These are phyloP conservation scores for Pharmacophagus antenor DNA, from an alignment of 2,888 invertebrate species.

Conservation along the genomic window DNA sequence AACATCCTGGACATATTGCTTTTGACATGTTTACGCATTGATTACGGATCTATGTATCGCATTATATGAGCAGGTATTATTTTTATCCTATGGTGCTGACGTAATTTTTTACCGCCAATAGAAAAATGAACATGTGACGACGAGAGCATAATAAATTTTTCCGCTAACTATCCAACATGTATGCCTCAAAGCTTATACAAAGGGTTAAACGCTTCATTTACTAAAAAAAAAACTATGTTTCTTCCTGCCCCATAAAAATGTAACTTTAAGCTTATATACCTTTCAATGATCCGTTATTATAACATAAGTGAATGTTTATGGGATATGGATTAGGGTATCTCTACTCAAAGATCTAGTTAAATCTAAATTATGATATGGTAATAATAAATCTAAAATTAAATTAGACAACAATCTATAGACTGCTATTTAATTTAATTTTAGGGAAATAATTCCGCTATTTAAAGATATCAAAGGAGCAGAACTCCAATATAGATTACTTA, in stretches of 20 bases:
- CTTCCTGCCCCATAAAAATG: not conserved
- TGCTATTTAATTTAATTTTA: not conserved
- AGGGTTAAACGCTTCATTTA: slow-evolving; percentile 5
- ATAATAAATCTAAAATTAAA: no score
- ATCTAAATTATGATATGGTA: no score
- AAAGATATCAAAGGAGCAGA: not conserved
- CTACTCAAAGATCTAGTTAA: not conserved
- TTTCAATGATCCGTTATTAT: not conserved
- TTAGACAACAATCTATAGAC: no score
- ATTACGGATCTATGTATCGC: no score
- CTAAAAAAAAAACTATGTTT: not conserved
- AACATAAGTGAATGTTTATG: not conserved
- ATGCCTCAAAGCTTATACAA: slow-evolving; percentile 15
- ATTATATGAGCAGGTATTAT: not conserved
- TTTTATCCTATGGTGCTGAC: not conserved
- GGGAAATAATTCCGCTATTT: not conserved
- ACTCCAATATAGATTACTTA: not conserved
- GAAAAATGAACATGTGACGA: not conserved
- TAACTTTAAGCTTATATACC: not conserved
- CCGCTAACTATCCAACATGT: slow-evolving; percentile 4
- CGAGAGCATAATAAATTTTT: slow-evolving; percentile 9
- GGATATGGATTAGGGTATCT: not conserved
- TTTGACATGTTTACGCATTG: no score
- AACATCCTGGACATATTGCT: no score
- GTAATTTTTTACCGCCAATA: not conserved